These are phyloP conservation scores for Miniopterus natalensis DNA, from an alignment of 2,113 vertebrate species.

Conservation along the genomic window DNA sequence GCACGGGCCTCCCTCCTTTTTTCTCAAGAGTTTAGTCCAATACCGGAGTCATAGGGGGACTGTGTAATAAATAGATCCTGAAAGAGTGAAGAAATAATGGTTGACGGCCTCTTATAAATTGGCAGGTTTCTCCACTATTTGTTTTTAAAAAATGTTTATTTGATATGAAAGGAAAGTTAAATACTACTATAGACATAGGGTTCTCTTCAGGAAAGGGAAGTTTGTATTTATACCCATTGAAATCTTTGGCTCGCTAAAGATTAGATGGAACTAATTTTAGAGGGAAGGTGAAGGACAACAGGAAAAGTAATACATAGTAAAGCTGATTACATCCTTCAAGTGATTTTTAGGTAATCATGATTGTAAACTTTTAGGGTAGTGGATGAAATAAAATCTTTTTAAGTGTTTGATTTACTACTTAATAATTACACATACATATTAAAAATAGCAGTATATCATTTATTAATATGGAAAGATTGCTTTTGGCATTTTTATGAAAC, in stretches of 20 bases:
- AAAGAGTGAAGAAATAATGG: slow-evolving; percentile 18
- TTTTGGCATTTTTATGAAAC: not conserved
- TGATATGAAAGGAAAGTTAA: slow-evolving; percentile 20
- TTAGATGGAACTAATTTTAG: slow-evolving; percentile 39
- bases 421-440: not conserved
- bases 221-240: slow-evolving; percentile 50
- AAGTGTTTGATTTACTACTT: not conserved
- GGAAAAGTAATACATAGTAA: not conserved
- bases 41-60: not conserved
- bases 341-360: not conserved
- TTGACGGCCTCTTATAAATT: not conserved
- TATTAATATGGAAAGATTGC: not conserved
- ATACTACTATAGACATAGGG: not conserved
- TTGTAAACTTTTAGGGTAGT: not conserved
- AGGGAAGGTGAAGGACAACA: not conserved
- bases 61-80: not conserved
- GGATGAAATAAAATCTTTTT: slow-evolving; percentile 25
- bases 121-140: slow-evolving; percentile 8
- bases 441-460: not conserved
- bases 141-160: slow-evolving; percentile 46
- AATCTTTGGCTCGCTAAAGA: not conserved
- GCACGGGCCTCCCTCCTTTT: not conserved
- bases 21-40: not conserved
- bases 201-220: slow-evolving; percentile 59
- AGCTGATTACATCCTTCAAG: not conserved